Evolutionary conservation across 2,797 vertebrate species (phyloP).

Genomic region (Oryzias dopingdopingensis): DNA sequence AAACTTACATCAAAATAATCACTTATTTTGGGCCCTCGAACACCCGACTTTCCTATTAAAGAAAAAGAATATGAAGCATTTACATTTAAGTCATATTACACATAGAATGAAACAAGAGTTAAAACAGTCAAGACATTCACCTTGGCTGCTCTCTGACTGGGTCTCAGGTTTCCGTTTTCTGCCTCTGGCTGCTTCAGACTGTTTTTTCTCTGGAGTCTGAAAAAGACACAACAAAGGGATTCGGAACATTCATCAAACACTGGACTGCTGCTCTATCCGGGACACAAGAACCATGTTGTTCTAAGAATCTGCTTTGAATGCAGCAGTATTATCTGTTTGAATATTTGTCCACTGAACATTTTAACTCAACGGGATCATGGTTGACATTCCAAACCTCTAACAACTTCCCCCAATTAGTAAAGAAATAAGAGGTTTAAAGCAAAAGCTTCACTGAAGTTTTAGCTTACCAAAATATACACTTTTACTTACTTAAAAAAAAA

Average conservation of each 20-base stretch:
- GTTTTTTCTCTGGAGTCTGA: constrained; percentile 98
- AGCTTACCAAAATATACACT: too few relatives aligned
- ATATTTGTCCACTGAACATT: too few relatives aligned
- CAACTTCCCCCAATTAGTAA: too few relatives aligned
- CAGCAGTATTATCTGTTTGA: too few relatives aligned
- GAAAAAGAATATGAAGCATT: constrained; percentile 21
- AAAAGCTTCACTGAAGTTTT: too few relatives aligned
- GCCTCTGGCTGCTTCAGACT: constrained; percentile 89
- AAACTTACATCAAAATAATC: constrained; percentile 98
- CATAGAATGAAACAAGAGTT: background rate
- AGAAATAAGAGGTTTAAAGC: too few relatives aligned
- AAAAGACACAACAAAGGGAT: constrained; percentile 12
- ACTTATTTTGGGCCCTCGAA: constrained; percentile 96
- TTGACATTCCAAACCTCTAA: too few relatives aligned
- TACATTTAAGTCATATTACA: background rate
- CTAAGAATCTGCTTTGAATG: too few relatives aligned
- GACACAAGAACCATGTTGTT: too few relatives aligned
- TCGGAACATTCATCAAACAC: background rate
- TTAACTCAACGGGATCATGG: too few relatives aligned
- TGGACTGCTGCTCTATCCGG: background rate
- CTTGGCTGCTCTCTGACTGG: constrained; percentile 98
- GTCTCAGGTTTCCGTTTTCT: constrained; percentile 97
- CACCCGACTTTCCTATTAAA: constrained; percentile 86
- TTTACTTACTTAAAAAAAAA: too few relatives aligned
- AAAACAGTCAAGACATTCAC: constrained; percentile 61